Percentiles rank a stretch among this genome's conserved stretches.
These are phyloP conservation scores for Polietes domitor DNA, from an alignment of 2,888 invertebrate species.

Conservation along the genomic window DNA sequence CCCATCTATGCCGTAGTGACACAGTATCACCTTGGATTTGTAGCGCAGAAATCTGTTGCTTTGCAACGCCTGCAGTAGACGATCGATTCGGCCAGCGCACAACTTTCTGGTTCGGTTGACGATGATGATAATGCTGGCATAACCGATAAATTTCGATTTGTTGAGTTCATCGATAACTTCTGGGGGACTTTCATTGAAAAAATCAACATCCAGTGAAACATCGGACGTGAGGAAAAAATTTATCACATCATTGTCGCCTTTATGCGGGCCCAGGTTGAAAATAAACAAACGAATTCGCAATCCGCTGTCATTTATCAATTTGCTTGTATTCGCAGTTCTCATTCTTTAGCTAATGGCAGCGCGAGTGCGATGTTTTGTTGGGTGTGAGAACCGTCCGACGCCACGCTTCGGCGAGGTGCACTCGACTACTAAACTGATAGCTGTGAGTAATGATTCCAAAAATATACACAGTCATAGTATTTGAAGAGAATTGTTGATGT, in stretches of 20 bases:
- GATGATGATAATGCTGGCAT: not conserved
- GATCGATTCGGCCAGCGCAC: no score
- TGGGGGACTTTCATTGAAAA: not conserved
- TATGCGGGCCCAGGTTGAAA: not conserved
- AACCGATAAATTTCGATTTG: not conserved
- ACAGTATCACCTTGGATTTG: constrained; percentile 2
- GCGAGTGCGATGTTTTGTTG: no score
- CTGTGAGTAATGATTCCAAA: no score
- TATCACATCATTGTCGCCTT: not conserved
- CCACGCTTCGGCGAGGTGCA: no score
- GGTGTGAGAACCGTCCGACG: no score
- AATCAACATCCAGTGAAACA: not conserved
- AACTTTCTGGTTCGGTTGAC: not conserved
- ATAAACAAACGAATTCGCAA: not conserved
- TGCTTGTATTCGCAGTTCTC: not conserved
- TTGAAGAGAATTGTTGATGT: no score
- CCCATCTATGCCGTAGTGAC: no score
- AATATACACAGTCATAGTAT: no score
- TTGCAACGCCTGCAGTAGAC: not conserved
- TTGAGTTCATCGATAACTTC: not conserved
- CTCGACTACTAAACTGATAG: no score
- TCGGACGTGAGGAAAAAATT: not conserved
- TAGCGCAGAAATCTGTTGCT: not conserved
- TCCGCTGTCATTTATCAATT: not conserved
- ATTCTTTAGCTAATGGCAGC: no score